Base-by-base conservation (phyloP, 2,113 vertebrate genomes). In the Leucopsar rothschildi region DNA sequence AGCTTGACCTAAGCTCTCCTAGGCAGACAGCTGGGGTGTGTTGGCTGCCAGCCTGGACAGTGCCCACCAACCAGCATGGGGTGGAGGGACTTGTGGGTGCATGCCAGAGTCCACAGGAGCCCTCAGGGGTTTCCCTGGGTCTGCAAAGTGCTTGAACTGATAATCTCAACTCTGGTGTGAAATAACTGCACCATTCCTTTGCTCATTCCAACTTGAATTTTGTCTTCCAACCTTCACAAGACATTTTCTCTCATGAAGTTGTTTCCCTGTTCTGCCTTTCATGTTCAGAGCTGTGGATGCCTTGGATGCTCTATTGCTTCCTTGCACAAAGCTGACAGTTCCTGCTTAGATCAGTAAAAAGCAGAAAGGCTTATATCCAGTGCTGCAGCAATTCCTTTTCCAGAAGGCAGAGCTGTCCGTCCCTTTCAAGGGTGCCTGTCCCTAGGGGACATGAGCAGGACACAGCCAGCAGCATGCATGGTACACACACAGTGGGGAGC, bases 391-490 rank as follows among this genome's bases (percentile, higher is more conserved):
- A 45, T 60, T 83, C 47, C 39, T 86, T 76, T 76, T 63, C 35
- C 72, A 86, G 35, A 40, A n/a, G 22, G 47, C 12, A 71, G 39
- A 44, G 16, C 57, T 3, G 3, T 71, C n/a, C 1, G 1, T 25
- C 21, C 22, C 47, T 28, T 31, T 24, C 14, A 35, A 37, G 25
- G 29, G 9, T 39, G 39, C 53, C 49, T 35, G n/a, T 63, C 24
- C 39, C 7, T 8, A 4, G 1, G 39, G 21, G 25, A 35, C 28
- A 50, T 0, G 1, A 61, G 57, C 39, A 49, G 80, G 47, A 52
- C 6, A 2, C 0, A 0, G n/a, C 42, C 5, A 9, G 73, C 60
- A 57, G 65, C 15, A 12, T 11, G 5, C 33, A 31, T 3, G 2
- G 45, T 83, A 89, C 12, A 52, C 35, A 10, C 18, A 47, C 5